Conservation (phyloP, 2,888 invertebrate species). For the Temnothorax rugatulus region DNA sequence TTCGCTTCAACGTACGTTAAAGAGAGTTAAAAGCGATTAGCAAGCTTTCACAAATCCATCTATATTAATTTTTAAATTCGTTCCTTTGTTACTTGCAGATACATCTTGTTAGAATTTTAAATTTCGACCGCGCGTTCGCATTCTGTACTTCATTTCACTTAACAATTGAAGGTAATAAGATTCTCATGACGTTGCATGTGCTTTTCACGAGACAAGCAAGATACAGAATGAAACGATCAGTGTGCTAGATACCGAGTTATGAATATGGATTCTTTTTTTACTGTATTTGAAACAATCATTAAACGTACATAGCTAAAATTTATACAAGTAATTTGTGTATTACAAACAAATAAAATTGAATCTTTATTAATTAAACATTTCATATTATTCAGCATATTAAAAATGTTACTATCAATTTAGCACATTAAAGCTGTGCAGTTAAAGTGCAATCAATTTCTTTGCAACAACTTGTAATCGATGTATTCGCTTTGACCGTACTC, state of each 20-base stretch:
- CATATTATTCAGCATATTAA: not conserved
- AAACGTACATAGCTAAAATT: not conserved
- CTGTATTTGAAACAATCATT: not conserved
- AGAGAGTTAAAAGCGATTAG: not conserved
- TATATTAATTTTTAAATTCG: not conserved
- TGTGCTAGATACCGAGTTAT: not conserved
- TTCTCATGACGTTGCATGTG: not conserved
- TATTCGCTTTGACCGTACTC: not conserved
- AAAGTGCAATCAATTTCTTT: not conserved
- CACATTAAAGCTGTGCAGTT: not conserved
- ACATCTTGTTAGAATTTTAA: not conserved
- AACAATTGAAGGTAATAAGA: not conserved
- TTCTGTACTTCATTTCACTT: not conserved
- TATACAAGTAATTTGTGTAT: not conserved
- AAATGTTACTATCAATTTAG: not conserved
- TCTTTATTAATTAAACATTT: not conserved
- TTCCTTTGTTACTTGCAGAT: not conserved
- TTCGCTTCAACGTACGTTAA: not conserved
- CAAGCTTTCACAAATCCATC: not conserved
- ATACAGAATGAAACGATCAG: not conserved
- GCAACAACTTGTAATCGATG: not conserved
- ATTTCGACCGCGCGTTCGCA: not conserved
- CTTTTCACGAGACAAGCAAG: not conserved
- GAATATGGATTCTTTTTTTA: not conserved
- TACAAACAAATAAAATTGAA: constrained; percentile 5